Evolutionary conservation across 1,140 invertebrate genomes (phyloP).

Genomic region (Drosophila pectinifera): DNA sequence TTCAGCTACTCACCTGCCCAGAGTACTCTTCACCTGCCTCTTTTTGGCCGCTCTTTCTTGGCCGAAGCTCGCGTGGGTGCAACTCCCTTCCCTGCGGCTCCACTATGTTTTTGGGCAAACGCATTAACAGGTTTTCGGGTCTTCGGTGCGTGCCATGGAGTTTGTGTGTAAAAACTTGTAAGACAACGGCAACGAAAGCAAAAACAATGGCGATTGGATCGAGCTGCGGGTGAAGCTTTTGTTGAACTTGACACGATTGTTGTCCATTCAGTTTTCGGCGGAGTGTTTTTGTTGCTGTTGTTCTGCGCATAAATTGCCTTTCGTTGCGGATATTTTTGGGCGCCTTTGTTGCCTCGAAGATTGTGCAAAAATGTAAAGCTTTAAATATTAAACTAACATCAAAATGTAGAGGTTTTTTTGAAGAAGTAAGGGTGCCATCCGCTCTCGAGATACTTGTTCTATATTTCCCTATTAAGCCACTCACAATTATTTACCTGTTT

Average conservation of each 20-base stretch:
- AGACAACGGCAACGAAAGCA: constrained; percentile 43
- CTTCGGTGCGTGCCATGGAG: constrained; percentile 70
- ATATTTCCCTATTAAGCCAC: not conserved
- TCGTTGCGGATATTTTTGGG: constrained; percentile 24
- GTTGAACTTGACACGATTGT: constrained; percentile 79
- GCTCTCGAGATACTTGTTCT: not conserved
- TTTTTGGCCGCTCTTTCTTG: constrained; percentile 12
- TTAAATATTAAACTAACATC: constrained; percentile 65
- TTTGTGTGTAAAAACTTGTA: constrained; percentile 62
- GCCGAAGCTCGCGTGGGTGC: constrained; percentile 63
- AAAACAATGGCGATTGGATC: constrained; percentile 53
- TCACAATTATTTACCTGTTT: not conserved
- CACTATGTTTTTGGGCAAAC: constrained; percentile 49
- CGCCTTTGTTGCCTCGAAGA: constrained; percentile 23
- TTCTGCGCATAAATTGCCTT: constrained; percentile 59
- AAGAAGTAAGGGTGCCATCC: not conserved
- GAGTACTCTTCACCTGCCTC: constrained; percentile 14
- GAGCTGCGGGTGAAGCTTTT: constrained; percentile 72
- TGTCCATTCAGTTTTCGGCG: constrained; percentile 44
- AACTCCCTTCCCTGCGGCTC: constrained; percentile 32
- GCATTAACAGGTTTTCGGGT: constrained; percentile 72
- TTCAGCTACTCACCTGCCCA: not conserved
- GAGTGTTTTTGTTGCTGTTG: constrained; percentile 56
- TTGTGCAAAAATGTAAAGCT: constrained; percentile 71
- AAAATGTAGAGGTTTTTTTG: constrained; percentile 24